phyloP scores from a whole-genome alignment of 2,113 vertebrate genomes.

The Heterocephalus glaber region DNA sequence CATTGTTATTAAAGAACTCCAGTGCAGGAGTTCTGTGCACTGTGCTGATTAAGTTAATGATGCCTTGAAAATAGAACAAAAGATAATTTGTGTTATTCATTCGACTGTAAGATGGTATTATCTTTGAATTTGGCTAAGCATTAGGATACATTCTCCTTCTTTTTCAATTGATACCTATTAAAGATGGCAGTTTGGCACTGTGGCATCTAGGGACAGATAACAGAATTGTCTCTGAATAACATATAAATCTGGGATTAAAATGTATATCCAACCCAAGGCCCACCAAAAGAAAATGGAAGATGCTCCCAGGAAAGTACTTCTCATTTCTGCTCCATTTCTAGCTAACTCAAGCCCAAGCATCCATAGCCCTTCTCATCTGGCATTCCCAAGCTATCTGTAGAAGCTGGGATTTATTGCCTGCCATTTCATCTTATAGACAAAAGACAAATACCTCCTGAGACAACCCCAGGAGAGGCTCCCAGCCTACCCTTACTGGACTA shows the following conservation, averaged over 20 bases:
- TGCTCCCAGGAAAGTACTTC: background rate
- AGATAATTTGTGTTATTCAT: background rate
- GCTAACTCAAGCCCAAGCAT: no score
- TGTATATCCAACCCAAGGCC: background rate
- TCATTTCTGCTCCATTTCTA: background rate
- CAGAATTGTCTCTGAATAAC: constrained; percentile 21
- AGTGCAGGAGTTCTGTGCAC: background rate
- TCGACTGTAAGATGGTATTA: background rate
- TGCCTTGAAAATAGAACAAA: background rate
- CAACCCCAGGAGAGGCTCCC: background rate
- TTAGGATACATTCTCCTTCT: background rate
- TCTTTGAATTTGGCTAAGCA: constrained; percentile 11
- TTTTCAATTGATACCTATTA: constrained; percentile 8
- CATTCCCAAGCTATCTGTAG: background rate
- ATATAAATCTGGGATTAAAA: background rate
- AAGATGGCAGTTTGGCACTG: background rate
- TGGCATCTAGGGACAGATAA: background rate
- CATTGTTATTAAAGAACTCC: background rate
- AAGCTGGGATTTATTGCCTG: background rate
- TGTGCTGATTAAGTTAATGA: background rate
- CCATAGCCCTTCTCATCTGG: background rate
- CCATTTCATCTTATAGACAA: background rate
- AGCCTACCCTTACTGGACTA: background rate
- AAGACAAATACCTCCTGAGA: background rate
- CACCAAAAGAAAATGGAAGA: background rate